phyloP scores from a whole-genome alignment of 1,140 invertebrate species.

The Bombus impatiens region DNA sequence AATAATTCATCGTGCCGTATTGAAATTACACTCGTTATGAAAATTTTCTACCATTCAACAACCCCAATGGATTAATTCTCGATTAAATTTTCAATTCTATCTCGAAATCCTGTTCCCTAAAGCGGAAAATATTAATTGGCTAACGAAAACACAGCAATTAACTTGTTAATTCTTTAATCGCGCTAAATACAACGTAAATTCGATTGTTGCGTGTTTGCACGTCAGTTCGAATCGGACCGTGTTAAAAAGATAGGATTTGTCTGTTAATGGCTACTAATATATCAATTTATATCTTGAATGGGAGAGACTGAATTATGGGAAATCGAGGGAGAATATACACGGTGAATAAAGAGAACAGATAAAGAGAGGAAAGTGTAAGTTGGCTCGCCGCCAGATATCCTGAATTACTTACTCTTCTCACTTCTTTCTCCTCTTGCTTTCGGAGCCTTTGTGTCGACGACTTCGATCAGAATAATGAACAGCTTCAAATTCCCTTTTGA shows the following conservation, averaged over 20 bases:
- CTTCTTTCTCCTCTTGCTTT: neutral
- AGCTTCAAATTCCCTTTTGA: neutral
- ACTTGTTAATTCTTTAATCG: too few relatives aligned
- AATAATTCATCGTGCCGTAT: slow-evolving; percentile 6
- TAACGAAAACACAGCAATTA: too few relatives aligned
- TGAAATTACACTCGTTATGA: neutral
- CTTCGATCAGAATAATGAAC: slow-evolving; percentile 2
- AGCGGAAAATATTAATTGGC: too few relatives aligned
- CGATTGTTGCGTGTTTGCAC: neutral
- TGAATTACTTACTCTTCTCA: slow-evolving; percentile 35
- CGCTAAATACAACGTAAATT: neutral
- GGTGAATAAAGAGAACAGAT: neutral
- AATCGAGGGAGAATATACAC: slow-evolving; percentile 17
- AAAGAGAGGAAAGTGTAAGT: slow-evolving; percentile 10
- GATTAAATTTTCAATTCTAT: neutral
- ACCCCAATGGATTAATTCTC: neutral
- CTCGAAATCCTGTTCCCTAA: neutral
- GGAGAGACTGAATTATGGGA: slow-evolving; percentile 31
- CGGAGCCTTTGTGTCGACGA: neutral
- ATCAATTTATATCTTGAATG: slow-evolving; percentile 44
- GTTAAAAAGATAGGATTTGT: neutral
- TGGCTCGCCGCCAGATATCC: slow-evolving; percentile 16
- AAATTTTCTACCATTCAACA: neutral
- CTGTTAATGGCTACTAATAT: slow-evolving; percentile 27
- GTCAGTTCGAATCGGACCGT: neutral